Evolutionary conservation across 2,113 vertebrate genomes (phyloP).

Genomic region (Sinocyclocheilus anshuiensis): DNA sequence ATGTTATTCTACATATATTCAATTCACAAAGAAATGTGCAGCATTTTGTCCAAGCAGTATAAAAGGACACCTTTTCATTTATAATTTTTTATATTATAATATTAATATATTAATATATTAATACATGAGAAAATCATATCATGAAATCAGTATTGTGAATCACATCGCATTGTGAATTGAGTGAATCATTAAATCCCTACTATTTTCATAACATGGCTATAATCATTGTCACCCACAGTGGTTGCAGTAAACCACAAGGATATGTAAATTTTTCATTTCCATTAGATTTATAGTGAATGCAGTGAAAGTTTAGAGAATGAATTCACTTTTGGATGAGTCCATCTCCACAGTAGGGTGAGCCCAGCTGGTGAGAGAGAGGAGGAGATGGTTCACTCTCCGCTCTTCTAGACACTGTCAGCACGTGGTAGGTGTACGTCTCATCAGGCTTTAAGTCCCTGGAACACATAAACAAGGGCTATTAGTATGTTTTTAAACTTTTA

Average conservation of each 20-base stretch:
- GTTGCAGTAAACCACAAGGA: background rate
- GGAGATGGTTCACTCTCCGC: slow-evolving; percentile 90
- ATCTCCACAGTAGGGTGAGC: slow-evolving; percentile 91
- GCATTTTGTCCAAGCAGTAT: too few species aligned
- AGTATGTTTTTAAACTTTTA: background rate
- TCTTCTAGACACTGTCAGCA: slow-evolving; percentile 79
- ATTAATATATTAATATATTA: too few species aligned
- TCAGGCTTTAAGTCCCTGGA: slow-evolving; percentile 82
- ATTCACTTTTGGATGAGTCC: slow-evolving; percentile 84
- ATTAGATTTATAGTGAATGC: background rate
- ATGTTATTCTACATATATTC: too few species aligned
- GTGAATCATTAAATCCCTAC: too few species aligned
- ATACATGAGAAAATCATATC: too few species aligned
- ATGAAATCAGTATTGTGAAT: too few species aligned
- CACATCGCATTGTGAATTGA: too few species aligned
- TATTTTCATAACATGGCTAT: too few species aligned
- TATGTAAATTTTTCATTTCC: background rate
- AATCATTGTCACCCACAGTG: too few species aligned
- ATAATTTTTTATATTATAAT: too few species aligned
- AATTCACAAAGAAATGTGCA: too few species aligned
- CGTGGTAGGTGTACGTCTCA: slow-evolving; percentile 83
- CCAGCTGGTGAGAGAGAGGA: slow-evolving; percentile 81
- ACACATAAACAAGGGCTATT: slow-evolving; percentile 18
- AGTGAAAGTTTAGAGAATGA: background rate
- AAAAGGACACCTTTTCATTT: too few species aligned